Percentiles rank a stretch among this genome's conserved stretches.
phyloP scores from a whole-genome alignment of 2,797 vertebrate species.

The Peromyscus attwateri region DNA sequence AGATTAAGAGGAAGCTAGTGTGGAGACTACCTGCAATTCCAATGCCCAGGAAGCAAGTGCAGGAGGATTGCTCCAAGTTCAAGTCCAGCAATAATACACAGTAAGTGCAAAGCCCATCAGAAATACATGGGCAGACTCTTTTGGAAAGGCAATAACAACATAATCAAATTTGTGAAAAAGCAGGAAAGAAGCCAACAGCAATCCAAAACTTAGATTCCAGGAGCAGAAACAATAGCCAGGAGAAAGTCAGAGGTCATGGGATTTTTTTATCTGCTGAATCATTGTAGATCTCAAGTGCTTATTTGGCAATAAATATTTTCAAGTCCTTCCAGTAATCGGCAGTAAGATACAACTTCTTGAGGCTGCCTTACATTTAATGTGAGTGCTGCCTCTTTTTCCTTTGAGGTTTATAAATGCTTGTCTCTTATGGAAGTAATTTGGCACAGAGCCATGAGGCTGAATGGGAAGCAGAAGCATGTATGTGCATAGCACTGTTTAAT shows the following conservation, averaged over 20 bases:
- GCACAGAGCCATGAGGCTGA: neutral
- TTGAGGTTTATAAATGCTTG: neutral
- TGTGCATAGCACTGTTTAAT: neutral
- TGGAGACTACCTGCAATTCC: neutral
- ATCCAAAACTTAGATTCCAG: neutral
- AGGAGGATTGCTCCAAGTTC: neutral
- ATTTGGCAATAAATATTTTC: conserved; percentile 26
- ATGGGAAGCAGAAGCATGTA: neutral
- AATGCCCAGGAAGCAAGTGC: neutral
- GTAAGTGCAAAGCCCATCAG: neutral
- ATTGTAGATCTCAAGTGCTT: neutral
- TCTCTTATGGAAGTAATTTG: neutral
- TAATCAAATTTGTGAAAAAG: neutral
- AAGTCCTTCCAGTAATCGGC: conserved; percentile 52
- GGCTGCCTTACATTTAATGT: conserved; percentile 18
- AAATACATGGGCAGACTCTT: neutral
- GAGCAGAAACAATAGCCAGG: neutral
- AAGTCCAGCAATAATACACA: neutral
- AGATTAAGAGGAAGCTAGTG: neutral
- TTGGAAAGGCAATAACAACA: neutral
- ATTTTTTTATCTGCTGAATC: neutral
- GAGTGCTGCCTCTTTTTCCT: neutral
- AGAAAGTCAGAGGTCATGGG: neutral
- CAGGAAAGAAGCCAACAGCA: neutral
- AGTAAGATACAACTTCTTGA: neutral